These are phyloP conservation scores for Chitala chitala DNA, from an alignment of 2,113 vertebrate species.

Conservation along the genomic window DNA sequence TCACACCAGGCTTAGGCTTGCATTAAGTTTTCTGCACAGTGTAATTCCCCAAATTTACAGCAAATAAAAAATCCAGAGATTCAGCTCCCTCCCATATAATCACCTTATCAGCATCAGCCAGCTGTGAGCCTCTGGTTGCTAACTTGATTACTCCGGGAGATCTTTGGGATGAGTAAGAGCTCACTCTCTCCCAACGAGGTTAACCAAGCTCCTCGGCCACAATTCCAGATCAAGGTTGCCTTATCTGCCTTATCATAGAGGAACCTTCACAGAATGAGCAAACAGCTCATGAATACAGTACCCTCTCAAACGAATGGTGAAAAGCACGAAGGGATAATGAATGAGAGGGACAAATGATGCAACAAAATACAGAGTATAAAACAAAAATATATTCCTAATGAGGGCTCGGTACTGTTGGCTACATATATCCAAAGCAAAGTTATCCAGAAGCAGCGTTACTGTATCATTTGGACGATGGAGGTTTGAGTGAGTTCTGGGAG, in stretches of 20 bases:
- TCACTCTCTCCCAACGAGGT: slow-evolving; percentile 22
- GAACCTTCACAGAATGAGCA: not conserved
- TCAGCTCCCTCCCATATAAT: slow-evolving; percentile 29
- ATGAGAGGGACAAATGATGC: not conserved
- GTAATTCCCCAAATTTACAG: slow-evolving; percentile 32
- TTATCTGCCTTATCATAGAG: slow-evolving; percentile 12
- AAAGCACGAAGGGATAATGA: slow-evolving; percentile 5
- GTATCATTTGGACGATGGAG: not conserved
- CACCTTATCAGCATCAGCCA: slow-evolving; percentile 36
- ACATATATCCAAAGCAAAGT: not conserved
- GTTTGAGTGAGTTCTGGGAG: not conserved
- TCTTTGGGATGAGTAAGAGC: slow-evolving; percentile 22
- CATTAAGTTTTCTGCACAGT: slow-evolving; percentile 20
- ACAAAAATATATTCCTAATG: not conserved
- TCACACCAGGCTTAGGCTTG: not conserved
- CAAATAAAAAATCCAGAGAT: slow-evolving; percentile 31
- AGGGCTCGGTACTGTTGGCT: not conserved
- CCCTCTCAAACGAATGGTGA: not conserved
- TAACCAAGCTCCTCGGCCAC: slow-evolving; percentile 2
- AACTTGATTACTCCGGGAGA: slow-evolving; percentile 29
- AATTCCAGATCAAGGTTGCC: not conserved
- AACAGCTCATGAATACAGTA: slow-evolving; percentile 15
- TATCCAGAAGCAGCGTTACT: not conserved
- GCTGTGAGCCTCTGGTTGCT: slow-evolving; percentile 29
- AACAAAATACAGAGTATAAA: slow-evolving; percentile 9